These are phyloP conservation scores for Piscicola geometra DNA, from an alignment of 2,888 invertebrate genomes.

Conservation along the genomic window DNA sequence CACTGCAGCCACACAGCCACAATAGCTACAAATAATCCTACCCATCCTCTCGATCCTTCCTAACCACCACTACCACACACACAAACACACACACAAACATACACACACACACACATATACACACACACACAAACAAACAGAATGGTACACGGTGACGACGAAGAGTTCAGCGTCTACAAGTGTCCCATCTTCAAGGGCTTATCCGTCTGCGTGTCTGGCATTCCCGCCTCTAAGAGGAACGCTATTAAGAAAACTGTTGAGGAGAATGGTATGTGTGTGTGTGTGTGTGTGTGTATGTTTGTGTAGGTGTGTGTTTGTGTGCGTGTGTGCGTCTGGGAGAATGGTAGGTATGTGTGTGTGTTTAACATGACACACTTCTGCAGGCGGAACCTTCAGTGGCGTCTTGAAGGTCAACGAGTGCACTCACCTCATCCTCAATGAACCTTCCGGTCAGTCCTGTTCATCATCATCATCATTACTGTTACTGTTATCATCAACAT, in stretches of 20 bases:
- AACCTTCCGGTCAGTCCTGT: background rate
- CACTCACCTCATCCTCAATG: conserved; percentile 48
- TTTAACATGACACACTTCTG: background rate
- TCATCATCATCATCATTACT: background rate
- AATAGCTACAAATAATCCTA: no score
- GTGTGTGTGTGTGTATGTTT: conserved; percentile 52
- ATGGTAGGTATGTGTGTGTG: background rate
- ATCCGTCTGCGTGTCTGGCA: conserved; percentile 73
- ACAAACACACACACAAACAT: background rate
- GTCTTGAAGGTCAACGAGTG: conserved; percentile 59
- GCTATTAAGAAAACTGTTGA: conserved; percentile 67
- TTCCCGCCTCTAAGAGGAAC: conserved; percentile 63
- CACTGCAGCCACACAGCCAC: no score
- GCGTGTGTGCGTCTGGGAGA: background rate
- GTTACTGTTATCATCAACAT: background rate
- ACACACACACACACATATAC: background rate
- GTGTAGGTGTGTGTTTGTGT: conserved; percentile 68
- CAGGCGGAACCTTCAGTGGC: conserved; percentile 62
- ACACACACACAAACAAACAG: conserved; percentile 17
- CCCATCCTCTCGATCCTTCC: no score
- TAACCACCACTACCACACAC: no score
- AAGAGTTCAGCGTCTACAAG: conserved; percentile 61
- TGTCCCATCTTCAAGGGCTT: conserved; percentile 74
- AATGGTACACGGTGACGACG: conserved; percentile 45
- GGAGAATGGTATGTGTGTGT: conserved; percentile 66